Evolutionary conservation across 2,797 vertebrate genomes (phyloP).

Genomic region (Eidolon dupreanum): DNA sequence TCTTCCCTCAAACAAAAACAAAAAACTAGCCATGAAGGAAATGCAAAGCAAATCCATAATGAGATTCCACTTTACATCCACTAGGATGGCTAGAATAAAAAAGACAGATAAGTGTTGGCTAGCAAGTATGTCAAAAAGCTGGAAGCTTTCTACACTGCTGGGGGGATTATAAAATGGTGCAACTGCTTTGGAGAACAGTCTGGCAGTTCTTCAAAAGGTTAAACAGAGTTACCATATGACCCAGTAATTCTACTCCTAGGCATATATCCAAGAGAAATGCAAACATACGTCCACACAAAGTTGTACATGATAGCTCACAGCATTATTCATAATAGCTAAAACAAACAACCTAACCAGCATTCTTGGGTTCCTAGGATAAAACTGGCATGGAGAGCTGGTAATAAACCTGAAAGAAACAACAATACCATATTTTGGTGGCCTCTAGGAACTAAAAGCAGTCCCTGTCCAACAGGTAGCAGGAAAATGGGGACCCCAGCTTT

Average conservation of each 20-base stretch:
- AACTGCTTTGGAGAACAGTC: neutral
- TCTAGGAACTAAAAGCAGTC: neutral
- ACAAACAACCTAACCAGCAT: neutral
- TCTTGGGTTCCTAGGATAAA: neutral
- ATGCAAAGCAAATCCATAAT: neutral
- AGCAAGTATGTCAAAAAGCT: neutral
- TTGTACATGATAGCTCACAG: neutral
- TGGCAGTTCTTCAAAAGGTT: neutral
- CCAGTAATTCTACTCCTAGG: neutral
- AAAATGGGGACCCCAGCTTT: neutral
- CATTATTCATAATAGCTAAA: neutral
- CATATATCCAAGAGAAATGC: neutral
- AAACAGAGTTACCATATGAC: neutral
- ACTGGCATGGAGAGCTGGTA: neutral
- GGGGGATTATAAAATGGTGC: neutral
- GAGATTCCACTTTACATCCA: neutral
- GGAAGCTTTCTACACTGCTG: neutral
- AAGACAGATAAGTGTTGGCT: neutral
- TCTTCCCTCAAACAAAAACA: neutral
- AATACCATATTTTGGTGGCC: neutral
- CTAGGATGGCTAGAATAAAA: neutral
- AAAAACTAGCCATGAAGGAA: neutral
- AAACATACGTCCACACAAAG: neutral
- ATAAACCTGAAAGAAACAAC: neutral
- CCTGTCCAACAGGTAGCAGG: neutral